Evolutionary conservation across 2,888 invertebrate genomes (phyloP), one percentile per base, ranked within the genome.

Genomic region (Belgica antarctica): DNA sequence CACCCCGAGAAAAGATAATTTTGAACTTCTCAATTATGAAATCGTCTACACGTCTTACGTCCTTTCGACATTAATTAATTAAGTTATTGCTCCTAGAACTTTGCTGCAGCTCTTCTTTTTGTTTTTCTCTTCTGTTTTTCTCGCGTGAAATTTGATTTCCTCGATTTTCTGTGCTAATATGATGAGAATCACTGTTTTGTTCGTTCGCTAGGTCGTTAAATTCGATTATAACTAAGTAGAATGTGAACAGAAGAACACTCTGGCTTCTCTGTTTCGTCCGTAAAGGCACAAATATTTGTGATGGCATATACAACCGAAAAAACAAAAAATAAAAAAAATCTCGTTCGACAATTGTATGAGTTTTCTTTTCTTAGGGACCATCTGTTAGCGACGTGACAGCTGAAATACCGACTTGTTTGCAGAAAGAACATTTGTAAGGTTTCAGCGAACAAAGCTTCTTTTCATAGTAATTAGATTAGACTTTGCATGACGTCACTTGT

Each of bases 141-240:
- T n/a, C n/a, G n/a, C n/a, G n/a, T n/a, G n/a, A n/a, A n/a, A 52
- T 62, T 62, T 27, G 2, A 25, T 61, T 25, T 24, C 3, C 3
- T 61, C 25, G 15, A n/a, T n/a, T n/a, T n/a, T n/a, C n/a, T n/a
- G n/a, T 28, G 4, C 15, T 61, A 69, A 57, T 61, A 46, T 61
- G 59, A 70, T 70, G 70, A 70, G 46, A 70, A 36, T 70, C 70
- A 61, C 62, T 59, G 70, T 70, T 41, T 61, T 46, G 62, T 70
- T 70, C 70, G 62, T 70, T 70, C 62, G 62, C 61, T 62, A 62
- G 59, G 59, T 68, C 68, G 68, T 68, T 68, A 47, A 57, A 57
- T 68, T 68, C 68, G 68, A 68, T 68, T 68, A 68, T 68, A 68
- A 68, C 68, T 68, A 57, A 68, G 57, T 28, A 47, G 68, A 68